A percentile compares a stretch with the other conserved stretches of the same genome.
Evolutionary conservation across 2,888 invertebrate species (phyloP).

Genomic region (Leptopterna dolabrata): DNA sequence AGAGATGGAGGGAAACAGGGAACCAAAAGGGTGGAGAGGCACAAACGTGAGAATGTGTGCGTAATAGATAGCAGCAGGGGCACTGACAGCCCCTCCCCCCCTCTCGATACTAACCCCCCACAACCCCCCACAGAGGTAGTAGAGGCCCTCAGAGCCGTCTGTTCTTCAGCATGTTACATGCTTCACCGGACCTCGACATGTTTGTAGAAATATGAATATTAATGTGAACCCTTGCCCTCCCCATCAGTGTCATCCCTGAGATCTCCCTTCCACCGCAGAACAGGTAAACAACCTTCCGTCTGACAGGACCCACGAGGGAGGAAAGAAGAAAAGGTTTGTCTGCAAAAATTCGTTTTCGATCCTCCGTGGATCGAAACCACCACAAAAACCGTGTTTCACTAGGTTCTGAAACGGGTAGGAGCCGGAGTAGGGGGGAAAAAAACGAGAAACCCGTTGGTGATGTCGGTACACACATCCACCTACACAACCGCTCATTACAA

Average conservation of each 20-base stretch:
- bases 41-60: slow-evolving; percentile 27
- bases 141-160: slow-evolving; percentile 15
- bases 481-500: too few relatives aligned
- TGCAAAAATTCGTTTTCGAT: slow-evolving; percentile 2
- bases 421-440: neutral
- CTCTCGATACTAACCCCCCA: neutral
- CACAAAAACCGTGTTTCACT: neutral
- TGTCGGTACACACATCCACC: neutral
- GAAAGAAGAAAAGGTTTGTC: neutral
- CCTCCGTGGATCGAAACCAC: neutral
- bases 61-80: slow-evolving; percentile 12
- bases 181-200: slow-evolving; percentile 37
- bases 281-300: slow-evolving; percentile 31
- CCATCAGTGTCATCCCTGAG: slow-evolving; percentile 33
- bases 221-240: slow-evolving; percentile 41
- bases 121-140: too few relatives aligned
- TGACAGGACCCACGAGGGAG: neutral
- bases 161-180: slow-evolving; percentile 34
- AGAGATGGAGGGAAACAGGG: neutral
- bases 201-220: slow-evolving; percentile 52
- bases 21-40: neutral
- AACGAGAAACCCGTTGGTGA: neutral
- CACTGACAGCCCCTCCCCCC: neutral
- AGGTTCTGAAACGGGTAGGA: neutral
- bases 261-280: neutral